These are phyloP conservation scores for Pseudomyrmex gracilis DNA, from an alignment of 1,140 invertebrate genomes.

Conservation along the genomic window DNA sequence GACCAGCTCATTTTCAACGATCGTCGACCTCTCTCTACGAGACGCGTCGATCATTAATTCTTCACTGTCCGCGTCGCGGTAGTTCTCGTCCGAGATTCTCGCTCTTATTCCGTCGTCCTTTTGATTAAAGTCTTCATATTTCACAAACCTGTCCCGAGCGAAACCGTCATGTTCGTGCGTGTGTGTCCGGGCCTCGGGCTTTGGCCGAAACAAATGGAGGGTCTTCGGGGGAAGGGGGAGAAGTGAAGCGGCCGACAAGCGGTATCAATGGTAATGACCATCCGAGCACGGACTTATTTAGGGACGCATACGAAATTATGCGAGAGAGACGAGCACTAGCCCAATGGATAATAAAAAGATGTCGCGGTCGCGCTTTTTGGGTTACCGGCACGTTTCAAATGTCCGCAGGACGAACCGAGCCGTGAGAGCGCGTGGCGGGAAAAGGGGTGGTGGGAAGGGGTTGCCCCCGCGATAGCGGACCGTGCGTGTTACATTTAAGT, in stretches of 20 bases:
- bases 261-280: conserved; percentile 74
- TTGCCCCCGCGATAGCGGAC: conserved; percentile 71
- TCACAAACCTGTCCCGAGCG: conserved; percentile 70
- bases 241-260: conserved; percentile 26
- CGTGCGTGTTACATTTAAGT: conserved; percentile 82
- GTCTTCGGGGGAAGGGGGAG: neutral
- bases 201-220: conserved; percentile 64
- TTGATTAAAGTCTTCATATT: conserved; percentile 77
- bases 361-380: too few relatives aligned
- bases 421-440: conserved; percentile 58
- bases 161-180: conserved; percentile 29
- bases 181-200: conserved; percentile 46
- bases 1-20: conserved; percentile 50
- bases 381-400: conserved; percentile 75
- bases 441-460: conserved; percentile 67
- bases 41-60: conserved; percentile 68
- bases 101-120: conserved; percentile 71
- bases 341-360: conserved; percentile 26
- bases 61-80: conserved; percentile 68
- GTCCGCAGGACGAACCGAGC: conserved; percentile 82
- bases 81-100: conserved; percentile 59
- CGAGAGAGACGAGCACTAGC: conserved; percentile 19
- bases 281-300: conserved; percentile 71
- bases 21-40: conserved; percentile 36
- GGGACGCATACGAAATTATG: conserved; percentile 73